Base-by-base conservation (phyloP, 1,140 invertebrate species). In the Penaeus vannamei region DNA sequence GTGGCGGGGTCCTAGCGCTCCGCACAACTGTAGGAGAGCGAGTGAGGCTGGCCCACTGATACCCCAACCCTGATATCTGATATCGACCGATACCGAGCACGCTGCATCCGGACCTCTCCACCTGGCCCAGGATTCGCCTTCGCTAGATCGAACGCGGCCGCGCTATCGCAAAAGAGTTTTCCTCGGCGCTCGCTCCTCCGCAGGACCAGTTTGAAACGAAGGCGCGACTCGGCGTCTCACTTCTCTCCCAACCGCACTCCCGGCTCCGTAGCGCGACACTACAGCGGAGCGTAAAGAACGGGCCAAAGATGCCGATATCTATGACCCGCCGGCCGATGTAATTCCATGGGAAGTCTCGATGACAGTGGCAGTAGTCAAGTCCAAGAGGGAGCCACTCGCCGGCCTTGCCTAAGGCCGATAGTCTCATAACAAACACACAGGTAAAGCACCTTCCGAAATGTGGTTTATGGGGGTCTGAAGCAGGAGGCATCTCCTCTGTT, bases 41-140 rank as follows among this genome's bases (percentile, higher is more conserved):
- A 91, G 90, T 91, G 90, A 91, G 90, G 90, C 90, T 85, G 86
- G 66, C 61, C 86, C 85, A 61, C 89, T 89, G 90, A 91, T 91
- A 91, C 90, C 88, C 85, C 87, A 88, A 89, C 87, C 87, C 76
- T 91, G 90, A 91, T 91, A 91, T 91, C 87, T 91, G 90, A 91
- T 91, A 91, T 91, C 86, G 90, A 91, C 90, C 90, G 90, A 91
- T 91, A 91, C 90, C 86, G 79, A 81, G 88, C 77, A 42, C 72
- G 76, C 76, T 72, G 85, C 85, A 80, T 80, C 85, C 85, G 59
- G 59, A 89, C 36, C 81, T 83, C 76, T 84, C 64, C 81, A 59
- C 83, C 77, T 66, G 84, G 61, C 88, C 88, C 60, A 53, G 88
- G 83, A 81, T 85, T 90, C 88, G 88, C 46, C 77, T 85, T 85